These are phyloP conservation scores for Heteromyza rotundicornis DNA, from an alignment of 2,888 invertebrate species.

Conservation along the genomic window DNA sequence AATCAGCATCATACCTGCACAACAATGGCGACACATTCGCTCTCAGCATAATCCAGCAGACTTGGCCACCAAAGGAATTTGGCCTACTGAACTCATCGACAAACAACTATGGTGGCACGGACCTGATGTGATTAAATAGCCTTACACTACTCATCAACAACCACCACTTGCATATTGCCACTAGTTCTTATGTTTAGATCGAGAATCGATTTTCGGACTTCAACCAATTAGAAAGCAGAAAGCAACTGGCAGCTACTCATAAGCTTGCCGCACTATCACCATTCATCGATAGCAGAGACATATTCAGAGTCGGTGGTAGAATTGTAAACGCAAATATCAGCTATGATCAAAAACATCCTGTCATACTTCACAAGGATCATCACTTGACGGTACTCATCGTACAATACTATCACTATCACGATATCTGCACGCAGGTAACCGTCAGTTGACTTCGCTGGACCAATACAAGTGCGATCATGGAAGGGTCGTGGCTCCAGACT, in stretches of 20 bases:
- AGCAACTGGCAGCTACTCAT: constrained; percentile 17
- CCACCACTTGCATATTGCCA: too few relatives aligned
- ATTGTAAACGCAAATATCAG: constrained; percentile 24
- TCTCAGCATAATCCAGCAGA: constrained; percentile 28
- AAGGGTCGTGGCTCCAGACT: constrained; percentile 23
- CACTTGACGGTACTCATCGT: constrained; percentile 22
- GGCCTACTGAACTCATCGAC: constrained; percentile 7
- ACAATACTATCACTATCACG: constrained; percentile 23
- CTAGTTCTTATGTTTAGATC: too few relatives aligned
- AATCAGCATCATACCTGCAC: constrained; percentile 5
- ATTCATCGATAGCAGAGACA: constrained; percentile 27
- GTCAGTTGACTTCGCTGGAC: constrained; percentile 29
- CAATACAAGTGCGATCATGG: constrained; percentile 22
- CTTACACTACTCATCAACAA: constrained; percentile 13
- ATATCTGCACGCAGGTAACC: constrained; percentile 25
- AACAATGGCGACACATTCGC: constrained; percentile 22
- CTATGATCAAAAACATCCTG: constrained; percentile 29
- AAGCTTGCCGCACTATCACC: constrained; percentile 22
- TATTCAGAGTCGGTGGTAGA: constrained; percentile 32
- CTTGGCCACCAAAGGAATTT: constrained; percentile 26
- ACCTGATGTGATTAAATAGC: not conserved
- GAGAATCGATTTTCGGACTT: too few relatives aligned
- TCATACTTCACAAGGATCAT: constrained; percentile 28
- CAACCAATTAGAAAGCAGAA: too few relatives aligned
- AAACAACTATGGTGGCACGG: constrained; percentile 14